Percentiles rank a stretch among this genome's conserved stretches.
phyloP scores from a whole-genome alignment of 2,113 vertebrate species.

The Sander vitreus region DNA sequence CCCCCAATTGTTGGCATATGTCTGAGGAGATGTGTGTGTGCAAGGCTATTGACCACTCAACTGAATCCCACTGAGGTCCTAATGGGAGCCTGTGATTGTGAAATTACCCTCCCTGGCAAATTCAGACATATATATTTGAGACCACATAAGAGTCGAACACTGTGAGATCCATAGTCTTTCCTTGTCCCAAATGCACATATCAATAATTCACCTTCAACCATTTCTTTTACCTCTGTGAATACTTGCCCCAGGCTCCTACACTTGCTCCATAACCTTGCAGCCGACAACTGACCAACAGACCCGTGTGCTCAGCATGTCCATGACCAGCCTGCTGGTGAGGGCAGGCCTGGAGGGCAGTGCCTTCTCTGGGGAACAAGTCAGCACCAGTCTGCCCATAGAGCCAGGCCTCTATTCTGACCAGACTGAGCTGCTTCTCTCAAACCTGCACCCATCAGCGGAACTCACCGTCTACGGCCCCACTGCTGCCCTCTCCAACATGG shows the following conservation, averaged over 20 bases:
- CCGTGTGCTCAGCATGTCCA: slow-evolving; percentile 85
- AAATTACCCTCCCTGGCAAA: slow-evolving; percentile 27
- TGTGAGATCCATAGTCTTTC: neutral
- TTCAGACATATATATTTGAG: neutral
- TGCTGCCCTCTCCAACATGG: slow-evolving; percentile 85
- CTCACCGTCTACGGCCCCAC: slow-evolving; percentile 89
- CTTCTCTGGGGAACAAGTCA: slow-evolving; percentile 78
- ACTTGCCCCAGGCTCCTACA: slow-evolving; percentile 87
- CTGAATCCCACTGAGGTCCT: slow-evolving; percentile 34
- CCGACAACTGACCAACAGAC: slow-evolving; percentile 88
- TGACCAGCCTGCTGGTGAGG: slow-evolving; percentile 82
- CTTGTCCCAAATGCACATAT: slow-evolving; percentile 5
- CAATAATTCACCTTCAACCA: slow-evolving; percentile 12
- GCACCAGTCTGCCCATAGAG: slow-evolving; percentile 85
- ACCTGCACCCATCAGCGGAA: slow-evolving; percentile 84
- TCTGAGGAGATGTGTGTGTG: slow-evolving; percentile 25
- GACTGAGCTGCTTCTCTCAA: slow-evolving; percentile 89
- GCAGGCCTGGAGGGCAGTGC: slow-evolving; percentile 79
- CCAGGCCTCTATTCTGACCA: slow-evolving; percentile 90
- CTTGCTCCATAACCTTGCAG: slow-evolving; percentile 87
- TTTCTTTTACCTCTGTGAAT: neutral
- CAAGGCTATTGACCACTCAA: slow-evolving; percentile 33
- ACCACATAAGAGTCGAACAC: neutral
- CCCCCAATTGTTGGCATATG: slow-evolving; percentile 43
- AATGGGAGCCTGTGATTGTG: slow-evolving; percentile 29